Evolutionary conservation across 1,140 invertebrate species (phyloP), one percentile per base, ranked within the genome.

Genomic region (Bombus polaris): DNA sequence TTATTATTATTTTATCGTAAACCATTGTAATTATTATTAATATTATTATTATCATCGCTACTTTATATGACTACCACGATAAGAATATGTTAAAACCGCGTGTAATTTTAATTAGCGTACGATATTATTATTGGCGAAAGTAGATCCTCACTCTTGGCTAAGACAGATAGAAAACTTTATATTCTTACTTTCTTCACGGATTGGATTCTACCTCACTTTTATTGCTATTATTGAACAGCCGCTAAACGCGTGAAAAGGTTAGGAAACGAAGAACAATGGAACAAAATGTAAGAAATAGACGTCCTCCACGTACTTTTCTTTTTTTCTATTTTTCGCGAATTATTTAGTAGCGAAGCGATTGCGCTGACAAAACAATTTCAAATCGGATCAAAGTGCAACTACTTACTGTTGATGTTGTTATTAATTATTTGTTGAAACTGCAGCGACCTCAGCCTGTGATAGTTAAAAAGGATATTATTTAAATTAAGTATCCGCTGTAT

Each of bases 401-500:
- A 28, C 42, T 42, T 82, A 73, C 82, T 82, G 75, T 79, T 57
- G 80, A 25, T 66, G 72, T 80, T 84, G 66, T 47, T 80, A 37
- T 47, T 47, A 22, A 57, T n/a, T 68, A 85, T 35, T 87, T 78
- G 87, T 93, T 93, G 90, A 91, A 80, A 89, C 93, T 94, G 91
- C 95, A 94, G 94, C 94, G 94, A 94, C 93, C 93, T 95, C 95
- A 94, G 93, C 91, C 95, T 95, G 94, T 95, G 94, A 95, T 95
- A 95, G 94, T 92, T 94, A 91, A 93, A 94, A 94, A 93, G 94
- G 93, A 94, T 95, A 94, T 94, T 94, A 94, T 94, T 94, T 95
- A 93, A 93, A 94, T 93, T 92, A 90, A 93, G 94, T 93, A 92
- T 92, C 92, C 90, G 86, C 92, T 94, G 89, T 93, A 92, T 93